These are phyloP conservation scores for Erannis defoliaria DNA, from an alignment of 2,888 invertebrate species.

Conservation along the genomic window DNA sequence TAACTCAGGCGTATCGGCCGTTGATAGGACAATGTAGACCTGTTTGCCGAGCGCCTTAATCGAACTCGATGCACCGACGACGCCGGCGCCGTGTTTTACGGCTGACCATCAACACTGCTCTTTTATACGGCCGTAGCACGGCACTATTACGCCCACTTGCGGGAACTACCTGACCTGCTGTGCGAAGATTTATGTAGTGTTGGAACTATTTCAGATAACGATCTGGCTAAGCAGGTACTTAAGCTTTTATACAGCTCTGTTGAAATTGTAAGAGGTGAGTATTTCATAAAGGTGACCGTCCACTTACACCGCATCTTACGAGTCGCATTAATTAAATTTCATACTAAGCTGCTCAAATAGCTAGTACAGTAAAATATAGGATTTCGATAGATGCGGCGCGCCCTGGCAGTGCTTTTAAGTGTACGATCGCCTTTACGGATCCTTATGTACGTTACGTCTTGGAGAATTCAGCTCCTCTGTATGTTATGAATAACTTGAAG, in stretches of 20 bases:
- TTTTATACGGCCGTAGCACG: too few species aligned
- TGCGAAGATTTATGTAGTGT: slow-evolving; percentile 38
- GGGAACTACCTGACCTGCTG: slow-evolving; percentile 31
- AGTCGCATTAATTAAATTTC: too few species aligned
- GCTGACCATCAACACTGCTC: slow-evolving; percentile 4
- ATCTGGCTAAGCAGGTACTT: not conserved
- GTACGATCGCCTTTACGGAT: too few species aligned
- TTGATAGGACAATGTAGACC: slow-evolving; percentile 61
- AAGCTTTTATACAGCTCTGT: not conserved
- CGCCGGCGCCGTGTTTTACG: slow-evolving; percentile 41
- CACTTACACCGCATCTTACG: too few species aligned
- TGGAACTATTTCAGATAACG: slow-evolving; percentile 26
- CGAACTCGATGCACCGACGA: slow-evolving; percentile 58
- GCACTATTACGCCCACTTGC: slow-evolving; percentile 1
- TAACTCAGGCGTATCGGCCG: slow-evolving; percentile 52
- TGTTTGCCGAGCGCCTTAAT: slow-evolving; percentile 51
- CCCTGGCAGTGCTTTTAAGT: too few species aligned
- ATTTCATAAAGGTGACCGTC: not conserved
- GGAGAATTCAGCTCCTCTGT: too few species aligned
- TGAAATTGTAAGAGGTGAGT: not conserved
- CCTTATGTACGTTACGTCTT: too few species aligned
- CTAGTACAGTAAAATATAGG: too few species aligned
- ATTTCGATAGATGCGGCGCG: too few species aligned
- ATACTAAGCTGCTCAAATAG: too few species aligned
- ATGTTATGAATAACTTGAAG: too few species aligned